Conservation (phyloP, 2,797 vertebrate genomes). For the Ptychadena robeensis region DNA sequence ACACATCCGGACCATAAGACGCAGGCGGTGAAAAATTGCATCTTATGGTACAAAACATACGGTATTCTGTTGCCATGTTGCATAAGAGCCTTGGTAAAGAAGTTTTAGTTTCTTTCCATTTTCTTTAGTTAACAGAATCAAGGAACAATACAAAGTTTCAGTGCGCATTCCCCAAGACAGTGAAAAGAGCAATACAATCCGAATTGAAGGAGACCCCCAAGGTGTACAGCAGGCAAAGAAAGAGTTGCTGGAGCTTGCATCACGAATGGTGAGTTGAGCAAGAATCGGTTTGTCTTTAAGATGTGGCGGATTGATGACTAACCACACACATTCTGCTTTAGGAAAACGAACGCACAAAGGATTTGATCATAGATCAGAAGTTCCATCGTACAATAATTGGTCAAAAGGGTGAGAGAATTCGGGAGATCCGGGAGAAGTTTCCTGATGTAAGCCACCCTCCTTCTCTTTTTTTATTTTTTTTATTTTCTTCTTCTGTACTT, state of each 20-base stretch:
- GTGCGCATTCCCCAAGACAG: slow-evolving; percentile 98
- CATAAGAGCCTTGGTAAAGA: neutral
- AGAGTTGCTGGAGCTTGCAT: slow-evolving; percentile 96
- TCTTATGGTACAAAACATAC: too few species aligned
- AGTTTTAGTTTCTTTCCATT: neutral
- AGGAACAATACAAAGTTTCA: slow-evolving; percentile 96
- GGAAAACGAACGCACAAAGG: slow-evolving; percentile 99
- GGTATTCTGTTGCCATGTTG: neutral
- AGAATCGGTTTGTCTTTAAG: too few species aligned
- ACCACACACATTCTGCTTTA: slow-evolving; percentile 62
- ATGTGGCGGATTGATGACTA: neutral
- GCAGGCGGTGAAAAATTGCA: too few species aligned
- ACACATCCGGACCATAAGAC: too few species aligned
- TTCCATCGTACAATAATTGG: slow-evolving; percentile 98
- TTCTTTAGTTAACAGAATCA: slow-evolving; percentile 94
- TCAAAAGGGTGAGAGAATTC: slow-evolving; percentile 97
- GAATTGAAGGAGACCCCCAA: slow-evolving; percentile 97
- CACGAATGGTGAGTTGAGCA: slow-evolving; percentile 87
- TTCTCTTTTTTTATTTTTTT: neutral
- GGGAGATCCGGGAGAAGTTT: slow-evolving; percentile 97
- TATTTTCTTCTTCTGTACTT: neutral
- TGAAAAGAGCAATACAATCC: slow-evolving; percentile 96
- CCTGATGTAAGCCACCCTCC: slow-evolving; percentile 85
- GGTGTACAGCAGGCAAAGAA: slow-evolving; percentile 98
- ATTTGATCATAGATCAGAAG: slow-evolving; percentile 97